These are phyloP conservation scores for Stictocephala bisonia DNA, from an alignment of 2,888 invertebrate genomes.

Conservation along the genomic window DNA sequence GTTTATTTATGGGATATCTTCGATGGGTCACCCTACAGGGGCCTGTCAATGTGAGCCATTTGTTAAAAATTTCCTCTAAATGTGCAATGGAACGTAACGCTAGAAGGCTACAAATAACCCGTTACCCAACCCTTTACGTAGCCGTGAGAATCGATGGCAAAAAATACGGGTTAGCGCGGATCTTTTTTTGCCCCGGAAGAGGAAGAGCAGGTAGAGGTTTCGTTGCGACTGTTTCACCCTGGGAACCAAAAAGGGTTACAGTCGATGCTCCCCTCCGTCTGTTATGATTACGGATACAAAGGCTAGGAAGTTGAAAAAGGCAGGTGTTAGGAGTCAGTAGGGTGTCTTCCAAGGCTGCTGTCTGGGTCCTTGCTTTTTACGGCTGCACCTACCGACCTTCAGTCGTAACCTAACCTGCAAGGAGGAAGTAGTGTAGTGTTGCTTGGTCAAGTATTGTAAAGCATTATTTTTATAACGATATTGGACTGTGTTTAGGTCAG, in stretches of 20 bases:
- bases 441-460: too few relatives aligned
- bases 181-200: conserved; percentile 30
- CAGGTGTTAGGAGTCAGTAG: neutral
- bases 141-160: conserved; percentile 34
- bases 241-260: conserved; percentile 19
- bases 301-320: neutral
- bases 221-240: conserved; percentile 30
- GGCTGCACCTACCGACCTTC: too few relatives aligned
- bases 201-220: conserved; percentile 36
- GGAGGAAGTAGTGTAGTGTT: too few relatives aligned
- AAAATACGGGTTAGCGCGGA: conserved; percentile 6
- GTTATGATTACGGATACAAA: conserved; percentile 32
- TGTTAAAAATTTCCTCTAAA: conserved; percentile 45
- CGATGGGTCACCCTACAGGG: neutral
- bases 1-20: neutral
- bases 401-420: too few relatives aligned
- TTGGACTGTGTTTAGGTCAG: too few relatives aligned
- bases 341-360: too few relatives aligned
- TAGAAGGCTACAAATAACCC: conserved; percentile 40
- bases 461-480: too few relatives aligned
- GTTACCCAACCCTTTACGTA: conserved; percentile 36
- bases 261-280: conserved; percentile 10
- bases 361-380: too few relatives aligned
- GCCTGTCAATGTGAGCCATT: conserved; percentile 44
- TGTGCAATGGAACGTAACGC: conserved; percentile 44